These are phyloP conservation scores for Galagoides demidoff DNA, from an alignment of 2,797 vertebrate genomes.

Conservation along the genomic window DNA sequence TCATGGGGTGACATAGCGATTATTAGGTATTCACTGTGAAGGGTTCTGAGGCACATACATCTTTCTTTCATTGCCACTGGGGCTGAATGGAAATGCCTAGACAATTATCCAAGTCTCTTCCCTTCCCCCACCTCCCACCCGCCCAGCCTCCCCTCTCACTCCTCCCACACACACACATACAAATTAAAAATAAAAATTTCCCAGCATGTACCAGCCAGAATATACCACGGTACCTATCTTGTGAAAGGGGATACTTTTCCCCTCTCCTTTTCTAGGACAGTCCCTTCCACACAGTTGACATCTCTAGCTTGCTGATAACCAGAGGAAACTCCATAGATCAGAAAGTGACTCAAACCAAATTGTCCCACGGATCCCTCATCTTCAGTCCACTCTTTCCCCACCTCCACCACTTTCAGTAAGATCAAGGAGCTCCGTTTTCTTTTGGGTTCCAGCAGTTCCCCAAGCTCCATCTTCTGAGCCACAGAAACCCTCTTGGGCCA, in stretches of 20 bases:
- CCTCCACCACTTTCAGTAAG: neutral
- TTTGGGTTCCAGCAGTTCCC: neutral
- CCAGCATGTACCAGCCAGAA: constrained; percentile 45
- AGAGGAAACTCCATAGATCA: neutral
- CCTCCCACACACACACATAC: neutral
- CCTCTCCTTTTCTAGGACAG: neutral
- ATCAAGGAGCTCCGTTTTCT: neutral
- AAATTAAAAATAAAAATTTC: constrained; percentile 50
- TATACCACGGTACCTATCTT: constrained; percentile 53
- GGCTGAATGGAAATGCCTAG: constrained; percentile 73
- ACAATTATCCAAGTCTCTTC: constrained; percentile 64
- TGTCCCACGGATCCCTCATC: neutral
- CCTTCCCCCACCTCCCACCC: neutral
- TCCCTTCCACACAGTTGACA: constrained; percentile 7
- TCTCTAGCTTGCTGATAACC: constrained; percentile 18
- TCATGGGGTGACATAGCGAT: constrained; percentile 68
- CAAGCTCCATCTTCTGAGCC: constrained; percentile 1
- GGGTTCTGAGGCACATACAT: constrained; percentile 66
- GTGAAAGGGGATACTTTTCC: neutral
- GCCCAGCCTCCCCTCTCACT: constrained; percentile 17
- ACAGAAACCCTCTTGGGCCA: neutral
- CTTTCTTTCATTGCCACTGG: constrained; percentile 70
- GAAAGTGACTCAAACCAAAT: neutral
- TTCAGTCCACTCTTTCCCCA: neutral
- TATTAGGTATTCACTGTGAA: constrained; percentile 73